Evolutionary conservation across 2,113 vertebrate genomes (phyloP).

Genomic region (Poicephalus gulielmi): DNA sequence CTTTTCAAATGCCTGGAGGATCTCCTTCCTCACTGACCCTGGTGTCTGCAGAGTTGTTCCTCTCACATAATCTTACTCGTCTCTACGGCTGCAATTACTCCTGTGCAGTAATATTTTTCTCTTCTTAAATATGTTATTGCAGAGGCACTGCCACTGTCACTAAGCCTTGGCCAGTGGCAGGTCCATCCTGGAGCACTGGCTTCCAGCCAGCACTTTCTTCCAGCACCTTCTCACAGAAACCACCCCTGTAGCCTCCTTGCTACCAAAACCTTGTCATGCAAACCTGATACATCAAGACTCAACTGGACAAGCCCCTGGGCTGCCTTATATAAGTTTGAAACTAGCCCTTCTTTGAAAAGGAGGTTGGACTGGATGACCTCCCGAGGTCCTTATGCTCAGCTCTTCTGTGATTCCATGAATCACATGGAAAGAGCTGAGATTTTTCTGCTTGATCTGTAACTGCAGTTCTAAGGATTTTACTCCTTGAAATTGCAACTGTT

Average conservation of each 20-base stretch:
- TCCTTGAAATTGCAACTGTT: conserved; percentile 54
- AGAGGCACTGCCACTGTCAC: neutral
- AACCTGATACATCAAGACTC: neutral
- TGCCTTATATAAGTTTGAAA: neutral
- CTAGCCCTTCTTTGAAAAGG: neutral
- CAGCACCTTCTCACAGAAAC: neutral
- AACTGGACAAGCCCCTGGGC: neutral
- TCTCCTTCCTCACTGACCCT: neutral
- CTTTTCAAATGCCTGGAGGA: neutral
- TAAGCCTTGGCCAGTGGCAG: neutral
- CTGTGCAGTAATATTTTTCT: neutral
- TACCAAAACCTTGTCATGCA: neutral
- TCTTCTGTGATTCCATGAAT: neutral
- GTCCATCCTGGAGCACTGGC: neutral
- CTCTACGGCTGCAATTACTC: neutral
- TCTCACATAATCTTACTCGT: neutral
- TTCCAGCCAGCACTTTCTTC: neutral
- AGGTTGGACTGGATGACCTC: neutral
- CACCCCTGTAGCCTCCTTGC: neutral
- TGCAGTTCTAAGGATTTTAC: conserved; percentile 24
- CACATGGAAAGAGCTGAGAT: neutral
- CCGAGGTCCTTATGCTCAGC: neutral
- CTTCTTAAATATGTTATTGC: neutral
- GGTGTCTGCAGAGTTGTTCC: neutral
- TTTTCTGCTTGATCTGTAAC: conserved; percentile 15